These are phyloP conservation scores for Cistogaster globosa DNA, from an alignment of 2,888 invertebrate species.

Conservation along the genomic window DNA sequence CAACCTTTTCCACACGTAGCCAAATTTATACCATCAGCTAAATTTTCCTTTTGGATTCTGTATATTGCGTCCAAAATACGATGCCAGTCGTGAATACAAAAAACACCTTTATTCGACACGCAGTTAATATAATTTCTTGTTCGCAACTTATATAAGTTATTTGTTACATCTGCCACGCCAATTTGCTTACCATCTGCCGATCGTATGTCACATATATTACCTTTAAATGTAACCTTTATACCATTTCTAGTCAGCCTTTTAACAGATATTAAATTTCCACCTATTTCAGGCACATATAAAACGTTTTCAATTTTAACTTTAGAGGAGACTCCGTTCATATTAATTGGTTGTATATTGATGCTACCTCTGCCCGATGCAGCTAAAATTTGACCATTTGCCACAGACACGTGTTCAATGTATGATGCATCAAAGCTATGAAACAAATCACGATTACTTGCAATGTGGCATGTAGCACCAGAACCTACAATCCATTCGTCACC, in stretches of 20 bases:
- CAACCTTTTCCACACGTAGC: constrained; percentile 63
- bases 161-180: constrained; percentile 3
- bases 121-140: constrained; percentile 23
- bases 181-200: constrained; percentile 15
- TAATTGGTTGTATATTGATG: constrained; percentile 25
- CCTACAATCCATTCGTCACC: constrained; percentile 68
- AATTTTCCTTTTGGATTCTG: constrained; percentile 43
- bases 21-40: constrained; percentile 63
- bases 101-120: neutral
- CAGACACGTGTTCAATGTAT: constrained; percentile 24
- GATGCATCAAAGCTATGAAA: constrained; percentile 33
- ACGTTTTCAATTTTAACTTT: constrained; percentile 46
- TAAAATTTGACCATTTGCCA: constrained; percentile 58
- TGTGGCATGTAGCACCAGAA: constrained; percentile 69
- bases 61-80: constrained; percentile 62
- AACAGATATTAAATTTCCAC: constrained; percentile 50
- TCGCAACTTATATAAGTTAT: constrained; percentile 38
- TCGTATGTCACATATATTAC: constrained; percentile 53
- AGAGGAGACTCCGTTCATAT: constrained; percentile 27
- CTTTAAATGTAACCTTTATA: constrained; percentile 4
- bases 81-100: constrained; percentile 66
- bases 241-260: constrained; percentile 15
- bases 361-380: constrained; percentile 2
- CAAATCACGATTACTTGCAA: constrained; percentile 33
- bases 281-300: constrained; percentile 64